Evolutionary conservation across 2,797 vertebrate genomes (phyloP).

Genomic region (Muscicapa comitata): DNA sequence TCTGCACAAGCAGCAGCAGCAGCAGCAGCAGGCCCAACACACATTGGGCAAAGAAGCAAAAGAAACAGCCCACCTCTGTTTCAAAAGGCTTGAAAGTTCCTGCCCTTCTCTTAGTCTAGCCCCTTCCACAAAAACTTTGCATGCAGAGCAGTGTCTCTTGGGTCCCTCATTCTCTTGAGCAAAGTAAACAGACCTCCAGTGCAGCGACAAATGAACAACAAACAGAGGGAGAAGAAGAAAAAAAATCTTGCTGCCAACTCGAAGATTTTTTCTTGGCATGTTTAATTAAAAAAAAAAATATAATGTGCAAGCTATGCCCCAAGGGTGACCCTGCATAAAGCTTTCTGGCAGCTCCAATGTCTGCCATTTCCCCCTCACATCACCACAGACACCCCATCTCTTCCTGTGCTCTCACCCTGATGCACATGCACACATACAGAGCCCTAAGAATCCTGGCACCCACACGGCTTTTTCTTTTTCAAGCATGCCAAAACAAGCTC

Average conservation of each 20-base stretch:
- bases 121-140: slow-evolving; percentile 52
- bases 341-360: background rate
- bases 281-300: background rate
- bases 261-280: background rate
- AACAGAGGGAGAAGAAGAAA: background rate
- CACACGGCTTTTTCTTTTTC: slow-evolving; percentile 13
- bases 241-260: slow-evolving; percentile 24
- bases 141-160: slow-evolving; percentile 6
- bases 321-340: slow-evolving; percentile 19
- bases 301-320: background rate
- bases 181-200: slow-evolving; percentile 63
- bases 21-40: background rate
- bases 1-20: background rate
- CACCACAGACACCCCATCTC: background rate
- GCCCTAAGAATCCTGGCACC: slow-evolving; percentile 30
- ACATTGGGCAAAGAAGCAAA: background rate
- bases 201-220: slow-evolving; percentile 46
- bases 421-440: background rate
- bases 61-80: slow-evolving; percentile 13
- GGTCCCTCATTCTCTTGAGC: slow-evolving; percentile 41
- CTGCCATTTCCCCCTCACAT: background rate
- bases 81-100: slow-evolving; percentile 23
- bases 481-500: slow-evolving; percentile 53
- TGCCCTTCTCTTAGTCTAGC: slow-evolving; percentile 3
- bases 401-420: background rate